Evolutionary conservation across 64 coral and sea anemone species (phyloP), one percentile per base, ranked within the genome.

Genomic region (Actinia equina): DNA sequence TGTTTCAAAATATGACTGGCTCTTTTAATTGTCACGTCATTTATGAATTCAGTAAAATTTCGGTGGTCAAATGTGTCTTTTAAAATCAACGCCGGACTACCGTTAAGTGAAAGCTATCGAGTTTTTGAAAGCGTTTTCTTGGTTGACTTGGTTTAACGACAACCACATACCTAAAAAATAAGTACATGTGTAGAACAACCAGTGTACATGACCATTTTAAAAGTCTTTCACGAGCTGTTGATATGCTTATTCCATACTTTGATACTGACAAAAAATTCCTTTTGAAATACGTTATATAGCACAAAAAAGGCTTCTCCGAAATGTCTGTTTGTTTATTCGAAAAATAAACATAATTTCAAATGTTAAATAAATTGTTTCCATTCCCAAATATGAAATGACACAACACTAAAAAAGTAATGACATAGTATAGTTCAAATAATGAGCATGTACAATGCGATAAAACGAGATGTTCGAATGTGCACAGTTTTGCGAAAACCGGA

Each of bases 401-500:
- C 41, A 37, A 2, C 63, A 69, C 19, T 8, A 42, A 41, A 74
- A 74, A 41, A 25, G 65, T 74, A 74, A 74, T 74, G 4, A 41
- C 1, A 9, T 37, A 11, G 1, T 74, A 74, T 14, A 74, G n/a
- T 65, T 65, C 19, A 23, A 23, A 65, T 65, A 65, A 65, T n/a
- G n/a, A 74, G 10, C 23, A 74, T 12, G 69, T 74, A 30, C 69
- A 12, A 41, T 41, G 26, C 25, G 69, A 74, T 41, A 74, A 65
- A 65, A 65, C 17, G 27, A 78, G 27, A 78, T 30, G 42, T n/a
- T 71, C 26, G 18, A 30, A 71, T n/a, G 22, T 41, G 77, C 77
- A 79, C 77, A 46, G 55, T 79, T 79, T 81, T n/a, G 78, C 43
- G 78, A 8, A 44, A 37, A 81, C 78, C 78, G 78, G 78, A 81